Evolutionary conservation across 2,888 invertebrate genomes (phyloP).

Genomic region (Sarcophaga variegata): DNA sequence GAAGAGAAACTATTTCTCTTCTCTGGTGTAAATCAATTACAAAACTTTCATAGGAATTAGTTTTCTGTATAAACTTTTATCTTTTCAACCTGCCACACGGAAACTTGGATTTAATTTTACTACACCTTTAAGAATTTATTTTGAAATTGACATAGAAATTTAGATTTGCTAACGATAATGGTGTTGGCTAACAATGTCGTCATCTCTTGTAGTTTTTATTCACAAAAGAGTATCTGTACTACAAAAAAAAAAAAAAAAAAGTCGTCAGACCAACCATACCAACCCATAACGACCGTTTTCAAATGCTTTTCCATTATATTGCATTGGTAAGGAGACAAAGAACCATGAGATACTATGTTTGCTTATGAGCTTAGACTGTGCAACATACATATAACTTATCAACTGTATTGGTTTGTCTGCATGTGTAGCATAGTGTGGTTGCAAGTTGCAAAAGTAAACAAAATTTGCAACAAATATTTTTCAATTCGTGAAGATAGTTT

Average conservation of each 20-base stretch:
- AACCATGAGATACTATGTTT: not conserved
- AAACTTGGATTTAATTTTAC: not conserved
- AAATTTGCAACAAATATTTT: constrained; percentile 70
- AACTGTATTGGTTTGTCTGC: constrained; percentile 7
- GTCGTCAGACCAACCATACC: constrained; percentile 44
- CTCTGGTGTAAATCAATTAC: no score
- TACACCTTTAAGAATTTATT: not conserved
- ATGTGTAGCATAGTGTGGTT: constrained; percentile 10
- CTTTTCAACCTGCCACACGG: no score
- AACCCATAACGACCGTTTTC: constrained; percentile 38
- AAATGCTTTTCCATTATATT: not conserved
- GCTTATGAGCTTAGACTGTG: constrained; percentile 45
- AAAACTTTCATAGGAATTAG: no score
- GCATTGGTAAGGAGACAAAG: not conserved
- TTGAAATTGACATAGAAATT: not conserved
- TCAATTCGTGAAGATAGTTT: constrained; percentile 62
- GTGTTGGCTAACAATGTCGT: constrained; percentile 16
- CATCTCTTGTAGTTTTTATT: constrained; percentile 9
- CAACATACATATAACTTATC: constrained; percentile 13
- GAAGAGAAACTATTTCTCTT: no score
- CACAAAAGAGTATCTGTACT: constrained; percentile 5
- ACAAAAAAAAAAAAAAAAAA: constrained; percentile 6
- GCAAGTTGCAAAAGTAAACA: constrained; percentile 54
- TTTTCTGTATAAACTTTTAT: no score
- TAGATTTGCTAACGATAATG: not conserved